Conservation (phyloP, 2,888 invertebrate species). For the Rhorus exstirpatorius region DNA sequence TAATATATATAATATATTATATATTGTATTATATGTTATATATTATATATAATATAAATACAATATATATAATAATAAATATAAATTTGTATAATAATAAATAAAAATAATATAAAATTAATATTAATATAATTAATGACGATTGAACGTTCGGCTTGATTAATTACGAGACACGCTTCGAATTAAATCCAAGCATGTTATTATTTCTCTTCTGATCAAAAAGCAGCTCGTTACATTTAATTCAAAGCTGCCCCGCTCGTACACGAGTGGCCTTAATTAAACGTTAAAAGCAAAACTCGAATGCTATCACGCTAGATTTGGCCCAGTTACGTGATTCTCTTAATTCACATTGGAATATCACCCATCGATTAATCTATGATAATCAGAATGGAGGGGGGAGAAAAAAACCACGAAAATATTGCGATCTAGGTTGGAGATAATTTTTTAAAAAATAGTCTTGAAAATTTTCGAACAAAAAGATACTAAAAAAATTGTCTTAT, state of each 20-base stretch:
- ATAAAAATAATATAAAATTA: too few species aligned
- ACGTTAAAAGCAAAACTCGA: slow-evolving; percentile 27
- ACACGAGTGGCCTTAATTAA: slow-evolving; percentile 61
- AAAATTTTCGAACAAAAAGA: neutral
- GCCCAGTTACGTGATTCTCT: neutral
- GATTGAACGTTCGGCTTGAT: neutral
- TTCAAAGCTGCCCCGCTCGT: slow-evolving; percentile 3
- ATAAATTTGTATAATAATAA: too few species aligned
- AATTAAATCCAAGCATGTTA: neutral
- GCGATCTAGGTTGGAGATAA: too few species aligned
- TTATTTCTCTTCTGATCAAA: slow-evolving; percentile 28
- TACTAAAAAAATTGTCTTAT: neutral
- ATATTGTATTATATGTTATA: too few species aligned
- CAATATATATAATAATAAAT: too few species aligned
- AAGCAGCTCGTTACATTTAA: neutral
- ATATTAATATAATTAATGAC: neutral
- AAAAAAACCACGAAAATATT: too few species aligned
- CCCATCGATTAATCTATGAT: too few species aligned
- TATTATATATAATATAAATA: too few species aligned
- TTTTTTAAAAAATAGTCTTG: too few species aligned
- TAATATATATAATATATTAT: too few species aligned
- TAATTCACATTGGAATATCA: neutral
- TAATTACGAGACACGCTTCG: neutral
- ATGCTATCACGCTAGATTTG: slow-evolving; percentile 19
- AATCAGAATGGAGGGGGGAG: too few species aligned